Evolutionary conservation across 2,113 vertebrate species (phyloP).

Genomic region (Notiomystis cincta): DNA sequence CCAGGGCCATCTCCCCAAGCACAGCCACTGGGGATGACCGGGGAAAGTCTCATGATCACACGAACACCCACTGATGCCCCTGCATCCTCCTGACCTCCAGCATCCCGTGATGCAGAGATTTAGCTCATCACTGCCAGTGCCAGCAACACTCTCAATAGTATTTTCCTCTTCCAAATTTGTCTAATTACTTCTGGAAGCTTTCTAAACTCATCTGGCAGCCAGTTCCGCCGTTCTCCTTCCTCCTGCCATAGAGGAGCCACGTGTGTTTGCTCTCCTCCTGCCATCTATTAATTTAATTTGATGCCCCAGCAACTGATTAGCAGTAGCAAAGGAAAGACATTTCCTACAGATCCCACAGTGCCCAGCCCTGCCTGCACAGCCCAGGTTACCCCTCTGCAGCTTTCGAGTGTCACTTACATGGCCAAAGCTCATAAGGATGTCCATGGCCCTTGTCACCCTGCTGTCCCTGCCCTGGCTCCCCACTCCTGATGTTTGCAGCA

Average conservation of each 20-base stretch:
- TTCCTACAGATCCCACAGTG: neutral
- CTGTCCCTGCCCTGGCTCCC: neutral
- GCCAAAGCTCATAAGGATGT: neutral
- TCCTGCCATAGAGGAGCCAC: neutral
- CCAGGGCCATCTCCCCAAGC: neutral
- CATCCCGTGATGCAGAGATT: neutral
- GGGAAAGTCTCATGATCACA: neutral
- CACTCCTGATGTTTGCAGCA: neutral
- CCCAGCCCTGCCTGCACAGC: neutral
- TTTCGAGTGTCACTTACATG: neutral
- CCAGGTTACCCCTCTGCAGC: neutral
- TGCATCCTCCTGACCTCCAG: neutral
- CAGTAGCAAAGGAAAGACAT: neutral
- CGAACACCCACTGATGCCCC: neutral
- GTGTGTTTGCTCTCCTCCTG: neutral
- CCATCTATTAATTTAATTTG: slow-evolving; percentile 10
- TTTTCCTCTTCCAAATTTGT: neutral
- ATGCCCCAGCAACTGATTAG: neutral
- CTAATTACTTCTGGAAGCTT: slow-evolving; percentile 43
- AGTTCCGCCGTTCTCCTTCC: neutral
- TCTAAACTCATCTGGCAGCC: slow-evolving; percentile 29
- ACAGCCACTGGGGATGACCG: neutral
- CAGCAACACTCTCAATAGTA: neutral
- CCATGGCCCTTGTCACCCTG: neutral
- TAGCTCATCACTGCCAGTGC: neutral